These are phyloP conservation scores for Emys orbicularis DNA, from an alignment of 2,797 vertebrate genomes.

Conservation along the genomic window DNA sequence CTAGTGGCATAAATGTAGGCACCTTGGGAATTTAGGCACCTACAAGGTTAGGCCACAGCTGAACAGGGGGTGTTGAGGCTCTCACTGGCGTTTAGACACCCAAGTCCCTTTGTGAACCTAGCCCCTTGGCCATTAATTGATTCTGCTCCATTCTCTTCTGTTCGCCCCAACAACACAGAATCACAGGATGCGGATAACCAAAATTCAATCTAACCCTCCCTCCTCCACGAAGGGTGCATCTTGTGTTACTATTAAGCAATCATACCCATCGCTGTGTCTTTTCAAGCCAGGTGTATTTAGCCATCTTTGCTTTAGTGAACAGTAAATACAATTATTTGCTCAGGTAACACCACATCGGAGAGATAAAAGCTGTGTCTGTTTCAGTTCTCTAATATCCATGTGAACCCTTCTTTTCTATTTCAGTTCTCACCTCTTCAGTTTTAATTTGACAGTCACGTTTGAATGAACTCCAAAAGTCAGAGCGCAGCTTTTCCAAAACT, in stretches of 20 bases:
- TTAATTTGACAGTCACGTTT: background rate
- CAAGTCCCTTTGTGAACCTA: background rate
- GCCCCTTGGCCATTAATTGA: background rate
- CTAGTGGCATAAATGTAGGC: background rate
- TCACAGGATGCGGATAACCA: background rate
- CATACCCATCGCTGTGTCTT: background rate
- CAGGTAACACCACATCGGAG: rapidly evolving
- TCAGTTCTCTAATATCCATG: background rate
- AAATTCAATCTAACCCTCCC: background rate
- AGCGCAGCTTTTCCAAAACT: background rate
- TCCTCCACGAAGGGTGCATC: background rate
- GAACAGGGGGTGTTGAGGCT: background rate
- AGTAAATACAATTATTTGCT: background rate
- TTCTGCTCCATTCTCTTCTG: background rate
- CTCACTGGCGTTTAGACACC: background rate
- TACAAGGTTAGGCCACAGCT: background rate
- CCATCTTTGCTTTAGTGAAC: background rate
- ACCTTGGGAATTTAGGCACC: background rate
- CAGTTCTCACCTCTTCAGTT: background rate
- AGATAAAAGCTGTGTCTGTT: background rate
- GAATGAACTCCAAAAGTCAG: background rate
- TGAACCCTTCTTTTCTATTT: background rate
- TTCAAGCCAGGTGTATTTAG: background rate
- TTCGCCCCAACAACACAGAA: background rate
- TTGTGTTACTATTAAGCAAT: background rate